A percentile compares a stretch with the other conserved stretches of the same genome.
Evolutionary conservation across 2,113 vertebrate genomes (phyloP).

Genomic region (Triplophysa dalaica): DNA sequence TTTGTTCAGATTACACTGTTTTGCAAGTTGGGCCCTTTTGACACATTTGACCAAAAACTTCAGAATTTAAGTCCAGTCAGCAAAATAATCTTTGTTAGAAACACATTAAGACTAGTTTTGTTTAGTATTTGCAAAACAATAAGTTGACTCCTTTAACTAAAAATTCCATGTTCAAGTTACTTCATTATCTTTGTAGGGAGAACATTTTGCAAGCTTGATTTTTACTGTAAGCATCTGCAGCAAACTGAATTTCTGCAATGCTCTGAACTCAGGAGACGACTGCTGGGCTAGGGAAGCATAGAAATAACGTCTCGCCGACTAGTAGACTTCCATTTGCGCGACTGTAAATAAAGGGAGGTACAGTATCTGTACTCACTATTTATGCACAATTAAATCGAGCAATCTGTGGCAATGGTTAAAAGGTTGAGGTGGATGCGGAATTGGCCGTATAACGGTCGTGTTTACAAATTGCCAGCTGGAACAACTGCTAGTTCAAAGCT

Average conservation of each 20-base stretch:
- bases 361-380: constrained; percentile 12
- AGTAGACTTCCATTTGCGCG: not conserved
- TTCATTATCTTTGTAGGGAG: too few species aligned
- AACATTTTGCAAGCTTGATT: too few species aligned
- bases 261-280: not conserved
- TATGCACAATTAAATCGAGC: constrained; percentile 15
- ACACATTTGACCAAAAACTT: too few species aligned
- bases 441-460: constrained; percentile 45
- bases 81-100: too few species aligned
- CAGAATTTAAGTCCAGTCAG: too few species aligned
- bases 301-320: not conserved
- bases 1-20: too few species aligned
- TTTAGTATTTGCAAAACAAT: too few species aligned
- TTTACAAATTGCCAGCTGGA: constrained; percentile 57
- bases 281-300: not conserved
- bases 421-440: constrained; percentile 34
- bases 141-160: too few species aligned
- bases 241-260: not conserved
- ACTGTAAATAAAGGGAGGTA: not conserved
- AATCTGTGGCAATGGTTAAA: constrained; percentile 37
- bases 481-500: constrained; percentile 68
- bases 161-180: too few species aligned
- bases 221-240: not conserved
- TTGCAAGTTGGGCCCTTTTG: too few species aligned
- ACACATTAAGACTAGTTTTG: too few species aligned